A percentile compares a stretch with the other conserved stretches of the same genome.
Conservation (phyloP, 1,140 invertebrate species). For the Drosophila ohnishii region DNA sequence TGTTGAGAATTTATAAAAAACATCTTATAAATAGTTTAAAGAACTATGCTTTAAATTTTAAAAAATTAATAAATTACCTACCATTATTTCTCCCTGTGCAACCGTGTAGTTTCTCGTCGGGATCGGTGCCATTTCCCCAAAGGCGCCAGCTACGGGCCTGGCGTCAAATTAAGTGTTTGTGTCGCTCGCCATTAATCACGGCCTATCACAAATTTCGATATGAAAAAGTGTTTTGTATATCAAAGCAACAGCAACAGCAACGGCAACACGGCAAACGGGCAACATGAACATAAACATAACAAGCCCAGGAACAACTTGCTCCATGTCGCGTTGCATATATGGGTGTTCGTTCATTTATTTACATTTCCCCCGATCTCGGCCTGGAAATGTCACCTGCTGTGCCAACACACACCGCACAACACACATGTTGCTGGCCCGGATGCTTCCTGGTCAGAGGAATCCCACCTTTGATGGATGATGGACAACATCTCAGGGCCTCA, state of each 20-base stretch:
- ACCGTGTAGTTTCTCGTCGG: constrained; percentile 10
- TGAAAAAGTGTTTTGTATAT: constrained; percentile 81
- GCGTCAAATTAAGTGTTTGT: constrained; percentile 83
- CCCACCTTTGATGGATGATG: constrained; percentile 75
- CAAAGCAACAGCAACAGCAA: constrained; percentile 60
- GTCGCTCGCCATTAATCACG: constrained; percentile 82
- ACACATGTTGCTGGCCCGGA: constrained; percentile 53
- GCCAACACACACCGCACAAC: constrained; percentile 70
- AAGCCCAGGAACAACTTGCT: constrained; percentile 69
- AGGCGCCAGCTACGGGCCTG: constrained; percentile 75
- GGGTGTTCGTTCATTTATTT: constrained; percentile 45
- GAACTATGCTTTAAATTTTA: background rate
- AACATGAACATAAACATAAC: constrained; percentile 25
- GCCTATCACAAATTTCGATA: constrained; percentile 81
- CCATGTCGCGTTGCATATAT: constrained; percentile 55
- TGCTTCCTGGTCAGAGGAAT: constrained; percentile 46
- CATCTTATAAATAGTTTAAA: background rate
- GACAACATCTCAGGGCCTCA: constrained; percentile 42
- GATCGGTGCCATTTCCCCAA: constrained; percentile 52
- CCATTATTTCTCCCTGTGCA: constrained; percentile 11
- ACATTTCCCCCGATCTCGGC: constrained; percentile 45
- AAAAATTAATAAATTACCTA: background rate
- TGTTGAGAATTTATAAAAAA: background rate
- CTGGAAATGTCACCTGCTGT: constrained; percentile 82
- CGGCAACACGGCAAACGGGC: constrained; percentile 7